Base-by-base conservation (phyloP, 2,113 vertebrate genomes). In the Sphaerodactylus townsendi region DNA sequence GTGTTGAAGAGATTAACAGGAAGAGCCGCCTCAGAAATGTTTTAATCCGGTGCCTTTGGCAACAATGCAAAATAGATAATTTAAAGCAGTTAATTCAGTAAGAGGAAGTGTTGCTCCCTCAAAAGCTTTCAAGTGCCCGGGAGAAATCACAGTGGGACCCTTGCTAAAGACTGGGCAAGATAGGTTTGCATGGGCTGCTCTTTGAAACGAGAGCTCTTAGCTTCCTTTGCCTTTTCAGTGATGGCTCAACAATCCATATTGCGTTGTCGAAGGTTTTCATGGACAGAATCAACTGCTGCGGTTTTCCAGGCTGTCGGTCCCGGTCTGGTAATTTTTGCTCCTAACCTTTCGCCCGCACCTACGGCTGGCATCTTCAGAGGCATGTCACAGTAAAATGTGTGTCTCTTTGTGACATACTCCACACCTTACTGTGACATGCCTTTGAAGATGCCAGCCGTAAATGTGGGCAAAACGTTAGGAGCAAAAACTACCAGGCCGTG, bases 1-100 rank as follows among this genome's bases (percentile, higher is more conserved):
- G 84, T 88, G 88, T 89, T 92, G 81, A 76, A 77, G 89, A 95
- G 93, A 95, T 94, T 94, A 87, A 94, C 93, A 89, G 0, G 2
- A 93, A 85, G 82, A 64, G 88, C 92, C 92, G 73, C 88, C 81
- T 91, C 86, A 56, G 75, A 93, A 95, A 93, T 85, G 89, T 89
- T 95, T 95, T 95, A 91, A 95, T 95, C 93, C 94, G 84, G 59
- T 78, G 56, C 82, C 92, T 94, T 90, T 85, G 83, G 77, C 83
- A 0, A 0, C 89, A 90, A 88, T 94, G 92, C 95, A 91, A 93
- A 93, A 93, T 91, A 86, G 78, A 84, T 94, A 91, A 94, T 95
- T 90, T 93, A 90, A 90, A 82, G 66, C 68, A 8, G n/a, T 93
- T 59, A 93, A 94, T 94, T 93, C 89, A 84, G 92, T 72, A 68